Evolutionary conservation across 2,113 vertebrate genomes (phyloP).

Genomic region (Tinamus guttatus): DNA sequence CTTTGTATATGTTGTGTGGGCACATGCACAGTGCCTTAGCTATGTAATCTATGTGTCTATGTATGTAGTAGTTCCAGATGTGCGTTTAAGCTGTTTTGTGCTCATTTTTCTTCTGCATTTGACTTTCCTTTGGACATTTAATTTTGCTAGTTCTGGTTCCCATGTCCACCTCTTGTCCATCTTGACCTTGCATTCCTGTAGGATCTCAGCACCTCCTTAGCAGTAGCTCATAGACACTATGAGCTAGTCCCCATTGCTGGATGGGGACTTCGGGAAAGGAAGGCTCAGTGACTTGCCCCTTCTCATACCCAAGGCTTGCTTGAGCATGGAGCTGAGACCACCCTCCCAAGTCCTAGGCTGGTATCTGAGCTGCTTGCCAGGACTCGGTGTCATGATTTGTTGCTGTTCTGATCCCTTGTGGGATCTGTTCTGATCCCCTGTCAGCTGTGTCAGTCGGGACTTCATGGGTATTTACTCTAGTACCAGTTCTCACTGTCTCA

Average conservation of each 20-base stretch:
- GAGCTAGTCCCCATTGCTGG: background rate
- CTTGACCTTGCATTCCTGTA: background rate
- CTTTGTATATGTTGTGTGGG: background rate
- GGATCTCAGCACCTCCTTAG: background rate
- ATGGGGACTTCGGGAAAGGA: background rate
- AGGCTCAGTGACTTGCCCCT: background rate
- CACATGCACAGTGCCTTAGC: background rate
- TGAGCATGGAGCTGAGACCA: background rate
- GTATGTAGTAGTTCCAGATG: background rate
- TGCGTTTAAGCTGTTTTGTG: background rate
- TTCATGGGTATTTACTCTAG: conserved; percentile 14
- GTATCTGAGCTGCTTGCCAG: background rate
- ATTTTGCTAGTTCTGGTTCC: background rate
- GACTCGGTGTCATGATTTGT: conserved; percentile 1
- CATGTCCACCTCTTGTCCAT: background rate
- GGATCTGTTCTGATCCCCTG: background rate
- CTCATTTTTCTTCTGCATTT: background rate
- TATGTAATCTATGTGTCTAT: background rate
- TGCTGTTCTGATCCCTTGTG: conserved; percentile 3
- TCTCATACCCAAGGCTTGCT: background rate
- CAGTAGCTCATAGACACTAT: background rate
- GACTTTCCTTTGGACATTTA: background rate
- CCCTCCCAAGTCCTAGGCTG: background rate
- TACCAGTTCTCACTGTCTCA: conserved; percentile 67
- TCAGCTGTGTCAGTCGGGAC: conserved; percentile 52